These are phyloP conservation scores for Imbricaverruca yamaguchii DNA, from an alignment of 2,888 invertebrate species.

Conservation along the genomic window DNA sequence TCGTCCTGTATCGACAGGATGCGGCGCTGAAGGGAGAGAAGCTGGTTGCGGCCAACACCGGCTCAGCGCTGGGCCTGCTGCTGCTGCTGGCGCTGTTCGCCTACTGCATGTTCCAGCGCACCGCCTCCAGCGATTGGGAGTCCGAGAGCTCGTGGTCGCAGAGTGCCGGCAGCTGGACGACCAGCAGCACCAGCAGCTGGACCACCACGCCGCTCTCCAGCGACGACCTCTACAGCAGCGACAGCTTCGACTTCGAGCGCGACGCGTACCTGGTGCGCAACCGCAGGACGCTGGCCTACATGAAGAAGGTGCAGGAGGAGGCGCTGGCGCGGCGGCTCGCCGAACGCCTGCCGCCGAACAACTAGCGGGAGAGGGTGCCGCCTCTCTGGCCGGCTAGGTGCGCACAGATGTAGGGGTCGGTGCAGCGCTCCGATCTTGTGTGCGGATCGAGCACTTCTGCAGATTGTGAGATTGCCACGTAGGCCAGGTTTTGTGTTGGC, in stretches of 20 bases:
- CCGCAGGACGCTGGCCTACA: background rate
- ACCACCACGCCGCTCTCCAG: background rate
- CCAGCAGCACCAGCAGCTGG: slow-evolving; percentile 1
- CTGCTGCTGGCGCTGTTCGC: background rate
- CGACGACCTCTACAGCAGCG: background rate
- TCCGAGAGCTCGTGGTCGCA: background rate
- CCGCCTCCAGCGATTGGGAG: background rate
- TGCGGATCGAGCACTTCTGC: too few relatives aligned
- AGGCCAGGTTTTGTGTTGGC: too few relatives aligned
- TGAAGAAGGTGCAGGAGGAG: background rate
- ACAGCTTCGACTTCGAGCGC: background rate
- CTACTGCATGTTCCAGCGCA: background rate
- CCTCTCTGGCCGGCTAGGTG: too few relatives aligned
- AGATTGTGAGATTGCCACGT: too few relatives aligned
- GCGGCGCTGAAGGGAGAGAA: background rate
- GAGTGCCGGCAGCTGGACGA: background rate
- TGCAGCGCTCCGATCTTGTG: too few relatives aligned
- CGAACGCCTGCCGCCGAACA: too few relatives aligned
- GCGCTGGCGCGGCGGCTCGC: background rate
- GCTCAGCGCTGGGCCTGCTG: background rate
- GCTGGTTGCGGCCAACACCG: background rate
- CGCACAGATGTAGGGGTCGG: too few relatives aligned
- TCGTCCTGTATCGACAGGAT: too few relatives aligned
- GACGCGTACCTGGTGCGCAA: background rate
- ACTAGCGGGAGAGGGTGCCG: too few relatives aligned